phyloP scores from a whole-genome alignment of 2,888 invertebrate species.

The Cheilosia variabilis region DNA sequence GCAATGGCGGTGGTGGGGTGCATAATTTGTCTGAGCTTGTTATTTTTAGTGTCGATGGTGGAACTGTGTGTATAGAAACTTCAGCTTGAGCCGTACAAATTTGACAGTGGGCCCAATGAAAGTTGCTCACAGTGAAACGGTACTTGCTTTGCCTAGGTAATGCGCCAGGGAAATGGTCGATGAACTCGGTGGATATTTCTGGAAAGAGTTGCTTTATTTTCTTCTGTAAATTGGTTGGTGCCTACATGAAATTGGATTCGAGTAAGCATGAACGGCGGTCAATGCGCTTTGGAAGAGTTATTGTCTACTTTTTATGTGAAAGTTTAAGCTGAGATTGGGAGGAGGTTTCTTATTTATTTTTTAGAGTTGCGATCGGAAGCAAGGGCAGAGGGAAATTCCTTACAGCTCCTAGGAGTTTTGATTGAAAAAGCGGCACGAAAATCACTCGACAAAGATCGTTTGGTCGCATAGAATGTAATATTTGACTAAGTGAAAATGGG shows the following conservation, averaged over 20 bases:
- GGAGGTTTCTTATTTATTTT: too few species aligned
- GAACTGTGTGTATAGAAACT: conserved; percentile 47
- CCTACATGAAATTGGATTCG: background rate
- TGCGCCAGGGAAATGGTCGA: conserved; percentile 33
- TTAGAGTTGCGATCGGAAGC: too few species aligned
- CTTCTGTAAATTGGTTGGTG: conserved; percentile 9
- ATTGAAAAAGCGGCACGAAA: too few species aligned
- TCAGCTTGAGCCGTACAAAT: conserved; percentile 28
- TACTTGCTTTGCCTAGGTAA: conserved; percentile 63
- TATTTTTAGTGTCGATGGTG: conserved; percentile 19
- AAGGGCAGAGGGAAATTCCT: too few species aligned
- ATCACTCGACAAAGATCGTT: too few species aligned
- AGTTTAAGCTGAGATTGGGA: conserved; percentile 1
- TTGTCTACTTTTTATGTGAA: conserved; percentile 8
- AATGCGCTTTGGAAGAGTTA: background rate
- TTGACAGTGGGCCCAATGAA: conserved; percentile 62
- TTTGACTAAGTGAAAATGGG: too few species aligned
- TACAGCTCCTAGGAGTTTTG: too few species aligned
- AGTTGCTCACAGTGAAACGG: conserved; percentile 61
- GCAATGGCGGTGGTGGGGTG: conserved; percentile 2
- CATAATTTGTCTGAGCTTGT: conserved; percentile 23
- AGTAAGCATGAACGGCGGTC: background rate
- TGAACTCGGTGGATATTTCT: conserved; percentile 52
- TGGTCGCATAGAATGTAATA: too few species aligned
- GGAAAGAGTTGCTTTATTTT: conserved; percentile 16